Base-by-base conservation (phyloP, 2,113 vertebrate genomes). In the Calcarius ornatus region DNA sequence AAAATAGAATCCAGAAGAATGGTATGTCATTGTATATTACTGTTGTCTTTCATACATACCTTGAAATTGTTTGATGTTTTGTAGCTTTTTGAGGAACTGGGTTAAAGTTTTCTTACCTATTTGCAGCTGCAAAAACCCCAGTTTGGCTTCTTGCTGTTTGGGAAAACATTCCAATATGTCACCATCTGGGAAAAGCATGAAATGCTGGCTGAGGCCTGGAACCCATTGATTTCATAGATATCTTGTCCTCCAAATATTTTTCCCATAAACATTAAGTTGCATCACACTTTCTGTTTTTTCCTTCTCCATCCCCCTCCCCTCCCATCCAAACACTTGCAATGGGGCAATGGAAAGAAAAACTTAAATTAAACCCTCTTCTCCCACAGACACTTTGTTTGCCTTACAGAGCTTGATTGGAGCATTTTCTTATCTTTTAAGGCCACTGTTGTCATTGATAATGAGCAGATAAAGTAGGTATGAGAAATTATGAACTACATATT, bases 121-220 rank as follows among this genome's bases (percentile, higher is more conserved):
- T 92, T 91, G 86, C 92, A 88, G 92, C 90, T 93, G 90, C 86
- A 87, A 82, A 96, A 97, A 88, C 69, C 43, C 95, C 90, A 95
- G 95, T 94, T 96, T 97, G 95, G 91, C 90, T 95, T 96, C 96
- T 97, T 94, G 96, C 96, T 96, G 88, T 97, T 98, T 97, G 97
- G 94, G 92, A 96, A 96, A 97, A 96, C 94, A 96, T 95, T 88
- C 96, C 88, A 79, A 95, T 88, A 93, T 97, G 96, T 97, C 95
- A 98, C 93, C 95, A 96, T 97, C 96, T 97, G 94, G 96, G 94
- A 97, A 95, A 94, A 97, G 95, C 88, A 53, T 97, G 97, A 97
- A 96, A 90, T 90, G 89, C 95, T 96, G 95, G 90, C 96, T 83
- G 90, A 63, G 56, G 63, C 68, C 92, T 94, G 95, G 95, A 97